Evolutionary conservation across 2,888 invertebrate genomes (phyloP).

Genomic region (Tetragonisca angustula): DNA sequence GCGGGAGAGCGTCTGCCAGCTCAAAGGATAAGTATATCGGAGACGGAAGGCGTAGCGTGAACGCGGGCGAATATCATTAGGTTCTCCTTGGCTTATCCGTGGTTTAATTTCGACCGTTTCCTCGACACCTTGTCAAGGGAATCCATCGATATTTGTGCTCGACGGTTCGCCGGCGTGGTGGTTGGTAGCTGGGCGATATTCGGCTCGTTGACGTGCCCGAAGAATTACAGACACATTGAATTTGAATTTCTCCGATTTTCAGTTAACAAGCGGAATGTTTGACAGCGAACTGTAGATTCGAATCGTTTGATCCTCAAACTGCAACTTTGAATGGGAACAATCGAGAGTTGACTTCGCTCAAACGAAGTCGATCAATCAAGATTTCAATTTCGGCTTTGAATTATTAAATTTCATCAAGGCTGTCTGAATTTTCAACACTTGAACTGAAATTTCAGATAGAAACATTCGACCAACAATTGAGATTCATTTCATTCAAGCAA

Average conservation of each 20-base stretch:
- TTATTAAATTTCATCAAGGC: too few species aligned
- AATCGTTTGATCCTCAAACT: neutral
- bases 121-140: neutral
- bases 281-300: neutral
- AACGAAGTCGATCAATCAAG: too few species aligned
- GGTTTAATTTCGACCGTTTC: conserved; percentile 28
- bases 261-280: neutral
- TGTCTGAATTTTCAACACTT: too few species aligned
- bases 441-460: too few species aligned
- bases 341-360: too few species aligned
- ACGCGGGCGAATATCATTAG: conserved; percentile 33
- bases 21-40: conserved; percentile 31
- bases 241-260: neutral
- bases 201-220: neutral
- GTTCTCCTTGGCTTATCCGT: neutral
- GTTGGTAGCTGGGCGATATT: neutral
- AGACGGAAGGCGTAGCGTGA: conserved; percentile 21
- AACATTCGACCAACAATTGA: too few species aligned
- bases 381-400: too few species aligned
- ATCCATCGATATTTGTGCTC: neutral
- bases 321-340: too few species aligned
- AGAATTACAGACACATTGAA: neutral
- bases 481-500: neutral
- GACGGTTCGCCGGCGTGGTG: neutral
- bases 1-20: conserved; percentile 1